Evolutionary conservation across 2,888 invertebrate species (phyloP), one percentile per base, ranked within the genome.

Genomic region (Volucella bombylans): DNA sequence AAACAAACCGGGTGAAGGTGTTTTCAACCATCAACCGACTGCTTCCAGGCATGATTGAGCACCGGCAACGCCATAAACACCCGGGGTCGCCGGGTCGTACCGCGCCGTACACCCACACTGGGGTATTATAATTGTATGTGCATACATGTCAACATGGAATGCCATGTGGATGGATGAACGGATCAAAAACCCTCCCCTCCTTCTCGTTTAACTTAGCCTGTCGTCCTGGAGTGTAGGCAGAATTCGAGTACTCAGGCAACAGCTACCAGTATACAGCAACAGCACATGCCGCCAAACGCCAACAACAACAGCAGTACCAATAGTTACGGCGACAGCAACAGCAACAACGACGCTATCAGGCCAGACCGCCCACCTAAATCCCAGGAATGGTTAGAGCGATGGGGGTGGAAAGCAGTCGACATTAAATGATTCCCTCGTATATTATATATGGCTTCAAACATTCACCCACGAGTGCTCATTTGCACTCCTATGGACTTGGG

Each of bases 31-130:
- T 79, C 86, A 87, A 86, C 67, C 85, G 86, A 85, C 82, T 82
- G 86, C 87, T 86, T 82, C 85, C 76, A 87, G 87, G 87, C 87
- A 87, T 87, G 87, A 87, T 87, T 87, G 87, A 87, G 87, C 86
- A 86, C 85, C 81, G 81, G 85, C 76, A 85, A 81, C 80, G 81
- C 50, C 80, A 85, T 85, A 85, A 85, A 77, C 81, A 81, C 81
- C 77, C 85, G 81, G 85, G 83, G 80, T 81, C 72, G 85, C 41
- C 67, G 71, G 80, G 80, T 83, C 71, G 61, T 23, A 71, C 82
- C 71, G 68, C 76, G 67, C 57, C 72, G 39, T 62, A 57, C 73
- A 64, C 78, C 47, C 69, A 71, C 67, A 71, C 52, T 69, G 65
- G 54, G 67, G 47, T 65, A 85, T 85, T 85, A 77, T 85, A 85